These are phyloP conservation scores for Incurvaria masculella DNA, from an alignment of 2,888 invertebrate species.

Conservation along the genomic window DNA sequence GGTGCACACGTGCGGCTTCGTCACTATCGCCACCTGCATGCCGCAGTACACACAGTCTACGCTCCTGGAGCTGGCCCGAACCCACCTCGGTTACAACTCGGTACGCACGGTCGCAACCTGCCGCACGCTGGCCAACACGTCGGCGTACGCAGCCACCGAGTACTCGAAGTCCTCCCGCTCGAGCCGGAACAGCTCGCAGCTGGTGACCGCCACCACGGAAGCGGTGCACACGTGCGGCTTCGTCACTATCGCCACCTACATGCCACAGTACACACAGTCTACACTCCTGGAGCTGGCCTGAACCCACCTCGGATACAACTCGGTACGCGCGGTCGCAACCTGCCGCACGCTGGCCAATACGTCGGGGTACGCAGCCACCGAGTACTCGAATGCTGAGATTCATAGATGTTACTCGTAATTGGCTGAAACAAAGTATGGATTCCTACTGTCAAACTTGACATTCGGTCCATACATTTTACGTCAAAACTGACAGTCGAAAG, in stretches of 20 bases:
- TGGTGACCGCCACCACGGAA: slow-evolving; percentile 32
- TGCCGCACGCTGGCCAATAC: slow-evolving; percentile 32
- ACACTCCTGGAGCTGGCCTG: too few species aligned
- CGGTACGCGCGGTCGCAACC: slow-evolving; percentile 23
- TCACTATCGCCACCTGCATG: slow-evolving; percentile 21
- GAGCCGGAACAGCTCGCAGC: slow-evolving; percentile 32
- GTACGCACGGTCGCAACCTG: slow-evolving; percentile 25
- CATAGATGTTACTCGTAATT: too few species aligned
- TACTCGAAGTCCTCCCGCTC: slow-evolving; percentile 29
- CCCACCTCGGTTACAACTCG: too few species aligned
- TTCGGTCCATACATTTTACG: too few species aligned
- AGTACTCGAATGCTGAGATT: slow-evolving; percentile 29
- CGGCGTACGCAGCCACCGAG: slow-evolving; percentile 31
- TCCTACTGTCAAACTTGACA: too few species aligned
- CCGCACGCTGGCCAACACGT: slow-evolving; percentile 30
- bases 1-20: slow-evolving; percentile 22
- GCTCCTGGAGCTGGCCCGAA: too few species aligned
- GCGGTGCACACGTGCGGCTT: slow-evolving; percentile 22
- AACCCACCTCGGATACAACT: too few species aligned
- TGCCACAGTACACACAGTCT: neutral
- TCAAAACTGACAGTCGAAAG: too few species aligned
- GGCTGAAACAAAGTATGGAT: too few species aligned
- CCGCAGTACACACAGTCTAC: neutral
- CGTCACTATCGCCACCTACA: slow-evolving; percentile 23
- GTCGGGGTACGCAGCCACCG: slow-evolving; percentile 31